Evolutionary conservation across 2,888 invertebrate species (phyloP).

Genomic region (Campoletis raptor): DNA sequence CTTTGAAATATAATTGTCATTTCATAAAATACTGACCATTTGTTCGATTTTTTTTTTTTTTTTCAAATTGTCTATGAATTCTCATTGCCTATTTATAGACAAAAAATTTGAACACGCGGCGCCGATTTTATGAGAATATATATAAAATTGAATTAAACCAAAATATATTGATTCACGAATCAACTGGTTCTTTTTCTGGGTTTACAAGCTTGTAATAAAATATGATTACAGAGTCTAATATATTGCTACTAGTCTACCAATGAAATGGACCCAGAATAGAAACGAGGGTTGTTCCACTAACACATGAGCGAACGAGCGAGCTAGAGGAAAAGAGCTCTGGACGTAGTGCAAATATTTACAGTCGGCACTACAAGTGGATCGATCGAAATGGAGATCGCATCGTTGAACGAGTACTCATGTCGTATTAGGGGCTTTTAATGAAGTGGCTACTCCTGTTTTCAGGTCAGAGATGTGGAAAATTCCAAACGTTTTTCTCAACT

Average conservation of each 20-base stretch:
- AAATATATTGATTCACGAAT: not conserved
- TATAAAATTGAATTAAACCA: not conserved
- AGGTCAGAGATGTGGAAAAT: constrained; percentile 22
- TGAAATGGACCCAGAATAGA: constrained; percentile 31
- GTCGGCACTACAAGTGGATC: constrained; percentile 46
- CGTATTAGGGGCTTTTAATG: constrained; percentile 28
- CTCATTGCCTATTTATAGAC: not conserved
- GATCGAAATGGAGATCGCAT: constrained; percentile 46
- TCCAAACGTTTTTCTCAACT: not conserved
- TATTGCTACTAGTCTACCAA: constrained; percentile 19
- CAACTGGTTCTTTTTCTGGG: not conserved
- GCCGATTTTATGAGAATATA: not conserved
- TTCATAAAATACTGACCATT: not conserved
- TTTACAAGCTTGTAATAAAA: not conserved
- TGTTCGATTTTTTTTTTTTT: not conserved
- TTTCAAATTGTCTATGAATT: no score
- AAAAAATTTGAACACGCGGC: not conserved
- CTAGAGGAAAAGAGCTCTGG: constrained; percentile 23
- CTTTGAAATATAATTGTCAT: not conserved
- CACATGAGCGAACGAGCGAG: constrained; percentile 47
- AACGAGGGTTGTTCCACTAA: constrained; percentile 27
- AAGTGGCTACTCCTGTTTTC: constrained; percentile 23
- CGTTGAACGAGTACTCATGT: constrained; percentile 48
- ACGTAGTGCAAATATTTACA: constrained; percentile 52
- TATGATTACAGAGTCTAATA: constrained; percentile 5